Conservation (phyloP, 2,888 invertebrate species). For the Dusona sp. region DNA sequence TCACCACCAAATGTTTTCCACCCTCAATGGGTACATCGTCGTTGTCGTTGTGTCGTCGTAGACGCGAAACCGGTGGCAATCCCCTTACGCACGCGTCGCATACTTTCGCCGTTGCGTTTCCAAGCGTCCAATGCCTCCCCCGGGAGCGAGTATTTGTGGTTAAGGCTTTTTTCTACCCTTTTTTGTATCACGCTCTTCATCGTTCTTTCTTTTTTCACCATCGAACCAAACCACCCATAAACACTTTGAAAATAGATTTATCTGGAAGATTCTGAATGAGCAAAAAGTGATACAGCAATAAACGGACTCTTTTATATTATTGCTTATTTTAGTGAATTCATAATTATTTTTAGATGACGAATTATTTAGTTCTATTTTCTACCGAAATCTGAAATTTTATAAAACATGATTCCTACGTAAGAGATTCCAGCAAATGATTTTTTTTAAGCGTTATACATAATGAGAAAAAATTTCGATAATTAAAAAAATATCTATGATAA, state of each 20-base stretch:
- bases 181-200: constrained; percentile 8
- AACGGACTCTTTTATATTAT: neutral
- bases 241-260: neutral
- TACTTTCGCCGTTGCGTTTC: constrained; percentile 51
- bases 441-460: no score
- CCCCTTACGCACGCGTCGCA: constrained; percentile 59
- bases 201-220: neutral
- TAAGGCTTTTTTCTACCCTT: constrained; percentile 45
- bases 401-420: neutral
- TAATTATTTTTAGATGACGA: neutral
- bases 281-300: neutral
- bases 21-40: constrained; percentile 55
- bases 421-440: neutral
- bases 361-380: neutral
- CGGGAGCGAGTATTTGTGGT: constrained; percentile 67
- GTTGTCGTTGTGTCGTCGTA: constrained; percentile 65
- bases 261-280: neutral
- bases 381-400: neutral
- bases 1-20: constrained; percentile 44
- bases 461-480: no score
- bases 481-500: neutral
- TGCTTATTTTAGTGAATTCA: neutral
- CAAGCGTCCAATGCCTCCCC: constrained; percentile 45
- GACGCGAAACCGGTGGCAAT: constrained; percentile 58
- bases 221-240: neutral